Evolutionary conservation across 2,888 invertebrate genomes (phyloP).

Genomic region (Hecatera dysodea): DNA sequence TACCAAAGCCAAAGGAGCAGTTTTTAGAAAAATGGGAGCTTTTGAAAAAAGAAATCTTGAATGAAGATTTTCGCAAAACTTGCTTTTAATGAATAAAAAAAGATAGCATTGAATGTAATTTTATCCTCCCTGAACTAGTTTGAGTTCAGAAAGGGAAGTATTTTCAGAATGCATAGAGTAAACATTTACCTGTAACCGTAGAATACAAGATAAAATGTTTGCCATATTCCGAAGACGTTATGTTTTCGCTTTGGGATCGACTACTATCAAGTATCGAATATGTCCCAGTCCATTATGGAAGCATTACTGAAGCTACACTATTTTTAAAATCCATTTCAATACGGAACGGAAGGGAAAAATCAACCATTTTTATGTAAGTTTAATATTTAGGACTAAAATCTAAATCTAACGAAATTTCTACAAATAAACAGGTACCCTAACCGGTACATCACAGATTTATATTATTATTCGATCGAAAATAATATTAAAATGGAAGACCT

Average conservation of each 20-base stretch:
- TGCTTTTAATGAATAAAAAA: background rate
- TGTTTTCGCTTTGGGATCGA: background rate
- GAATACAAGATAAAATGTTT: background rate
- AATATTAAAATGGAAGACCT: no score
- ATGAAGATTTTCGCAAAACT: background rate
- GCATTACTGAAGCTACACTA: no score
- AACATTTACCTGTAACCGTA: background rate
- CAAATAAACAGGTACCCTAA: no score
- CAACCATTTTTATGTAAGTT: no score
- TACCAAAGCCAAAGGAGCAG: constrained; percentile 1
- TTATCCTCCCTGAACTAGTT: background rate
- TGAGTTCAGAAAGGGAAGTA: background rate
- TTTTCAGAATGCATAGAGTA: background rate
- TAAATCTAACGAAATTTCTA: no score
- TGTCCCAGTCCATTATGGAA: no score
- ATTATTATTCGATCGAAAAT: no score
- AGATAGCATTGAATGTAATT: background rate
- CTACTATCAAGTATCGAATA: background rate
- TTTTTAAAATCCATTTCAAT: no score
- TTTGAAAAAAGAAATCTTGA: background rate
- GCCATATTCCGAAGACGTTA: background rate
- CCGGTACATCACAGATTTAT: no score
- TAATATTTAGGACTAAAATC: no score
- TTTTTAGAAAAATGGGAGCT: background rate
- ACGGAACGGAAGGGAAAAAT: no score